Evolutionary conservation across 2,888 invertebrate genomes (phyloP).

Genomic region (Melieria picta): DNA sequence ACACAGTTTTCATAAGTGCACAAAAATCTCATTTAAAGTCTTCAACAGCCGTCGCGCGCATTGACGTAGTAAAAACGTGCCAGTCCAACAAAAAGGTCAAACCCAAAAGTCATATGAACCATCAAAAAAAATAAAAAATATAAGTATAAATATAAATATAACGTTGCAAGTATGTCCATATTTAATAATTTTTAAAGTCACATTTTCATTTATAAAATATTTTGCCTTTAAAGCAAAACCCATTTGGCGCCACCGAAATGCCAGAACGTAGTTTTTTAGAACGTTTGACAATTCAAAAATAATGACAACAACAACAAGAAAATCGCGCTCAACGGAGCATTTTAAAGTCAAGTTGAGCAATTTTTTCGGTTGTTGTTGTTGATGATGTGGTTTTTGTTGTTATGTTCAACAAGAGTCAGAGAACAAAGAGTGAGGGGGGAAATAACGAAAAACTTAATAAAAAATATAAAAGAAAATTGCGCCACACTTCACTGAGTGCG

Average conservation of each 20-base stretch:
- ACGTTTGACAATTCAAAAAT: background rate
- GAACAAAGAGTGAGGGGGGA: background rate
- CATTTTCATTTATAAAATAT: background rate
- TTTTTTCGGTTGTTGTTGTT: background rate
- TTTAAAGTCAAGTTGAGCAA: background rate
- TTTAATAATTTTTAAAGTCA: background rate
- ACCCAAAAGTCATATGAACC: too few relatives aligned
- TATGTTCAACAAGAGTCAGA: background rate
- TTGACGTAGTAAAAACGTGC: too few relatives aligned
- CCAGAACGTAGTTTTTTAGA: background rate
- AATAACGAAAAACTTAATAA: background rate
- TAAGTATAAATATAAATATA: too few relatives aligned
- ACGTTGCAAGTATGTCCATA: too few relatives aligned
- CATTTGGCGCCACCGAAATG: slow-evolving; percentile 17
- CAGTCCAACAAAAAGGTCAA: too few relatives aligned
- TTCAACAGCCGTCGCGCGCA: too few relatives aligned
- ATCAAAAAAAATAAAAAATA: too few relatives aligned
- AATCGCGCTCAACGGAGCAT: background rate
- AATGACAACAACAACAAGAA: background rate
- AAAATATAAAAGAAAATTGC: background rate
- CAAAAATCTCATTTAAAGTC: too few relatives aligned
- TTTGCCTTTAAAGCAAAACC: too few relatives aligned
- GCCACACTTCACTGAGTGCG: background rate
- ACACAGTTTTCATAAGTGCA: too few relatives aligned
- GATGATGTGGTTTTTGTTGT: background rate